Base-by-base conservation (phyloP, 2,797 vertebrate species). In the Pterois miles region DNA sequence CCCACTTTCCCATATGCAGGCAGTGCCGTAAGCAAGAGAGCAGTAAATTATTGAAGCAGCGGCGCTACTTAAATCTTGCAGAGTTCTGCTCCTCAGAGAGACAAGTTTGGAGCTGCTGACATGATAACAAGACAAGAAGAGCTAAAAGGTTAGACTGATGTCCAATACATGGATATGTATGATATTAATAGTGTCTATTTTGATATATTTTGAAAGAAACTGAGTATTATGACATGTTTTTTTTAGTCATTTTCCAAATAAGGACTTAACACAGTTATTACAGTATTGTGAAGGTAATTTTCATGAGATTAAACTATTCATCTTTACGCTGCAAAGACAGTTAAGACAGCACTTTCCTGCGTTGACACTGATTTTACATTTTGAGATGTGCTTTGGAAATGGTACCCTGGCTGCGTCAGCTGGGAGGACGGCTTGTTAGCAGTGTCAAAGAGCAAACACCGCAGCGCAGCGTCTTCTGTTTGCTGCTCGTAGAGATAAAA, bases 401-500 rank as follows among this genome's bases (percentile, higher is more conserved):
- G 14, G 11, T 14, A n/a, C 67, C 34, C 23, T 20, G 10, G 31
- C 50, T 54, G 33, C 68, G 67, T 86, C 71, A 50, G 52, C n/a
- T n/a, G 67, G 36, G 60, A 69, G 64, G 66, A 46, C 4, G 12
- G 52, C 84, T 84, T 74, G 87, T 89, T 84, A 87, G 85, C 63
- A 0, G 46, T 43, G 74, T 86, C 76, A 67, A 67, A 88, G 66
- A 81, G 67, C 82, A 72, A 57, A 63, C 67, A 10, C 23, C 1
- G 3, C 59, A 65, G 22, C 36, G 53, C 52, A 57, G 68, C 16
- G 7, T 83, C 48, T 81, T 68, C 22, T 79, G 68, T 81, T 78
- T 50, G n/a, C 58, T 80, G 76, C 69, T 59, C 23, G 25, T 67
- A 9, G 71, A 88, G 86, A 93, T 74, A 82, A 91, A 92, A 88